phyloP scores from a whole-genome alignment of 2,797 vertebrate genomes.

The Phataginus tetradactyla region DNA sequence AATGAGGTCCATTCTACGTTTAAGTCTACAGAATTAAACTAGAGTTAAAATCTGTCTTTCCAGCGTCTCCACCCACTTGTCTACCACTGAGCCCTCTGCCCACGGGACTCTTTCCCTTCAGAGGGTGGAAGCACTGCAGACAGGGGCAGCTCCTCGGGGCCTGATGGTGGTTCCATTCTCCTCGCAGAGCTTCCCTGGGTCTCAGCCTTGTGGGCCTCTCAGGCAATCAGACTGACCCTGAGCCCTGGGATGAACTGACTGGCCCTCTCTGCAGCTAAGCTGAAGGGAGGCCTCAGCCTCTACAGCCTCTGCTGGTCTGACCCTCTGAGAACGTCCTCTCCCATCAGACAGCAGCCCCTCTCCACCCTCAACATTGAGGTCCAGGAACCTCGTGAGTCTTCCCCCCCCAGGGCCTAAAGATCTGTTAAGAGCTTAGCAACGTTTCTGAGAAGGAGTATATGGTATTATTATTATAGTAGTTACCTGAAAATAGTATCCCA shows the following conservation, averaged over 20 bases:
- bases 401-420: not conserved
- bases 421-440: not conserved
- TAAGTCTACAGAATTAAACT: not conserved
- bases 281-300: not conserved
- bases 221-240: not conserved
- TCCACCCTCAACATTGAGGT: not conserved
- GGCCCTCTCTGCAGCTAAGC: not conserved
- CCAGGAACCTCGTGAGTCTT: not conserved
- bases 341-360: not conserved
- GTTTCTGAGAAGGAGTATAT: not conserved
- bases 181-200: not conserved
- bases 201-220: not conserved
- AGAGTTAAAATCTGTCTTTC: not conserved
- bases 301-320: not conserved
- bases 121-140: not conserved
- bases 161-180: not conserved
- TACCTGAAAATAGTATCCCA: not conserved
- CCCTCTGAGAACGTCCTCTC: not conserved
- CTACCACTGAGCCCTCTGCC: not conserved
- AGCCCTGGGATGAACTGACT: not conserved
- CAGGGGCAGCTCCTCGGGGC: not conserved
- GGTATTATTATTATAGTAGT: not conserved
- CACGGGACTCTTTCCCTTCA: not conserved
- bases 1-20: not conserved
- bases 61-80: not conserved